A percentile compares a stretch with the other conserved stretches of the same genome.
Evolutionary conservation across 2,113 vertebrate species (phyloP).

Genomic region (Rhinichthys klamathensis): DNA sequence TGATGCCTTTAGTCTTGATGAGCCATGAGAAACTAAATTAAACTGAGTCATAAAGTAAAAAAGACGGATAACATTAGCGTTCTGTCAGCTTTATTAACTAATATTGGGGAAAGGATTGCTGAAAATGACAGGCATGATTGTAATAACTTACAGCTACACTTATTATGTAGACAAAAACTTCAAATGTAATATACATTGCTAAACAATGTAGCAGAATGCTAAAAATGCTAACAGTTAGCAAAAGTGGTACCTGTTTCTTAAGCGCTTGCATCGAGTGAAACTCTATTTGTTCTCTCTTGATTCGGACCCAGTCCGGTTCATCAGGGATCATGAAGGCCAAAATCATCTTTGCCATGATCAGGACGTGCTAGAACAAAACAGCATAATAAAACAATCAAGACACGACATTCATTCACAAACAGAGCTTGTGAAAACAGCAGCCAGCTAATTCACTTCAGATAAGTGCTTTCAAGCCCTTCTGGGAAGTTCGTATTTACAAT

Average conservation of each 20-base stretch:
- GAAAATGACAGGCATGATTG: not conserved
- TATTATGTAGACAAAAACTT: not conserved
- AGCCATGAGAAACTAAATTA: not conserved
- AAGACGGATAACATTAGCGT: not conserved
- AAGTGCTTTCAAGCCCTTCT: not conserved
- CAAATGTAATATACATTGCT: not conserved
- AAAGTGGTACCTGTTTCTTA: constrained; percentile 69
- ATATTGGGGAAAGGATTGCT: not conserved
- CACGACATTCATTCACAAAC: not conserved
- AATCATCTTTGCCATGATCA: constrained; percentile 75
- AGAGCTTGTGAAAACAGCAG: not conserved
- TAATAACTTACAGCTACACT: not conserved
- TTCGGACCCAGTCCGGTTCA: constrained; percentile 77
- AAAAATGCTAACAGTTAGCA: constrained; percentile 6
- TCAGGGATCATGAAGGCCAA: constrained; percentile 77
- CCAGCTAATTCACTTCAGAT: not conserved
- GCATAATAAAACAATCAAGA: not conserved
- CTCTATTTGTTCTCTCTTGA: constrained; percentile 74
- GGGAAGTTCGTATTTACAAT: not conserved
- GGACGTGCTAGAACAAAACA: constrained; percentile 70
- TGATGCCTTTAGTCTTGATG: not conserved
- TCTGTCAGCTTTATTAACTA: constrained; percentile 4
- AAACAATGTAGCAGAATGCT: not conserved
- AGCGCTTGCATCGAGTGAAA: constrained; percentile 76
- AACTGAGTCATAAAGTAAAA: not conserved